phyloP scores from a whole-genome alignment of 2,113 vertebrate genomes.

The Abramis brama region DNA sequence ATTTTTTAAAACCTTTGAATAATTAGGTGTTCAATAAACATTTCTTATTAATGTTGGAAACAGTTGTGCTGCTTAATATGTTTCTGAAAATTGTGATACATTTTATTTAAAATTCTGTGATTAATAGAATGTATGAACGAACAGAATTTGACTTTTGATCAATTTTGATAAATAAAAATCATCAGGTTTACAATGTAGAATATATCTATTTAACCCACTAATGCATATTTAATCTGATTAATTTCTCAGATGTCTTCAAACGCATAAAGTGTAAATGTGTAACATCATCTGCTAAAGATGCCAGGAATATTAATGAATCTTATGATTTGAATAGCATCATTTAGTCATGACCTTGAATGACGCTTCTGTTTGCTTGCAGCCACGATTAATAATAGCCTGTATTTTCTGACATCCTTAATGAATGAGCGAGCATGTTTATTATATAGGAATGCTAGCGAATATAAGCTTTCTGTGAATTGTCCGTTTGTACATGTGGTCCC shows the following conservation, averaged over 20 bases:
- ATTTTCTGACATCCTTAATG: slow-evolving; percentile 21
- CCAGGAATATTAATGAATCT: slow-evolving; percentile 21
- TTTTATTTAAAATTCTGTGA: not conserved
- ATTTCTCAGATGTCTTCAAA: not conserved
- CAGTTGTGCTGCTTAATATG: not conserved
- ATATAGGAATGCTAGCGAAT: not conserved
- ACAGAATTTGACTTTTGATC: not conserved
- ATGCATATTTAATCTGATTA: slow-evolving; percentile 24
- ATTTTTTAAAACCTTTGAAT: not conserved
- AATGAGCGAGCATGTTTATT: slow-evolving; percentile 20
- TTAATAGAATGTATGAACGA: not conserved
- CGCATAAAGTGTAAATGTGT: slow-evolving; percentile 14
- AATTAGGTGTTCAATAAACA: not conserved
- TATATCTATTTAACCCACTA: not conserved
- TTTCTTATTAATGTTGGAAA: not conserved
- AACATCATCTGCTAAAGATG: slow-evolving; percentile 19
- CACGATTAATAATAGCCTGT: slow-evolving; percentile 13
- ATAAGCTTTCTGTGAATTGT: not conserved
- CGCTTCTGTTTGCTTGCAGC: not conserved
- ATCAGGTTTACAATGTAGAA: not conserved
- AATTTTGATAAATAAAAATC: not conserved
- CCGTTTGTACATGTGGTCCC: not conserved
- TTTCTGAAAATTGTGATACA: not conserved
- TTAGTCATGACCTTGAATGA: slow-evolving; percentile 32
- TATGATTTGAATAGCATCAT: slow-evolving; percentile 29